Conservation (phyloP, 2,797 vertebrate species). For the Rallus crepitans region DNA sequence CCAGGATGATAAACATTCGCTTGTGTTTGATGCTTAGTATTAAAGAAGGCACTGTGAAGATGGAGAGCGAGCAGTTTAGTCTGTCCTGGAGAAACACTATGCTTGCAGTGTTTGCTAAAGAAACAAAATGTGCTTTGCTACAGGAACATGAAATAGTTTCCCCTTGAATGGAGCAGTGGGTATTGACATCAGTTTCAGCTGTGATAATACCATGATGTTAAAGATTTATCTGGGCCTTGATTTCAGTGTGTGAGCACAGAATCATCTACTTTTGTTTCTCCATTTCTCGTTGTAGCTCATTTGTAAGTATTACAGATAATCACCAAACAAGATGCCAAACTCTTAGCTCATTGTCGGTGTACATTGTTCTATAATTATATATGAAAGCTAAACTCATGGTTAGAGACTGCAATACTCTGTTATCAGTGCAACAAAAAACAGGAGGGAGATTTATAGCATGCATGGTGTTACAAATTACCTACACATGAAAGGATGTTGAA, state of each 20-base stretch:
- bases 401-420: not conserved
- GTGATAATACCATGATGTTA: not conserved
- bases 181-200: not conserved
- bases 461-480: slow-evolving; percentile 16
- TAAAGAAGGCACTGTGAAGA: not conserved
- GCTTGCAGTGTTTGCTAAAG: not conserved
- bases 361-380: slow-evolving; percentile 57
- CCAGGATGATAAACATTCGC: not conserved
- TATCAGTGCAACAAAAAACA: slow-evolving; percentile 34
- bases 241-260: not conserved
- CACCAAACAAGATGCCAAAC: slow-evolving; percentile 55
- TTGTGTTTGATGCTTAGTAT: not conserved
- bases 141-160: not conserved
- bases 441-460: slow-evolving; percentile 5
- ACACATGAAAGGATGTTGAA: not conserved
- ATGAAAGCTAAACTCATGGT: slow-evolving; percentile 41
- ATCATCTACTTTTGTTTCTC: not conserved
- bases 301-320: slow-evolving; percentile 16
- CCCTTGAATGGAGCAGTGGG: not conserved
- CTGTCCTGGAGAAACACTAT: not conserved
- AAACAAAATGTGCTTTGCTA: not conserved
- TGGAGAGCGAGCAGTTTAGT: not conserved
- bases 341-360: not conserved
- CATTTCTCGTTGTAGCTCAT: not conserved
- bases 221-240: not conserved